A percentile compares a stretch with the other conserved stretches of the same genome.
phyloP scores from a whole-genome alignment of 2,113 vertebrate species.

The Catharus minimus region DNA sequence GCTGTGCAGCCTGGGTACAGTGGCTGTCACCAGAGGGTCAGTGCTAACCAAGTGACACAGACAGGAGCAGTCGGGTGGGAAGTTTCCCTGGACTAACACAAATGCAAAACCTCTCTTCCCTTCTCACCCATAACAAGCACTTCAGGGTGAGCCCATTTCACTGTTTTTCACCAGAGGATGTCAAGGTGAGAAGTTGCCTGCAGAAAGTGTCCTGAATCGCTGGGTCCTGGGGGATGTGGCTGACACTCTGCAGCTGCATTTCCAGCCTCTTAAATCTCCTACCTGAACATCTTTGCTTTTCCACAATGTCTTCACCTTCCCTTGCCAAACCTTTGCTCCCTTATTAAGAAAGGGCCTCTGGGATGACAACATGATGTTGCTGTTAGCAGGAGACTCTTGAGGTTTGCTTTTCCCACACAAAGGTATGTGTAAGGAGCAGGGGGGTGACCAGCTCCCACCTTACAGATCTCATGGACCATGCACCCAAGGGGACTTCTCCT shows the following conservation, averaged over 20 bases:
- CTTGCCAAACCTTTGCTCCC: background rate
- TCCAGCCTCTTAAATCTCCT: background rate
- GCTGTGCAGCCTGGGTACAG: background rate
- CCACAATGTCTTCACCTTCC: background rate
- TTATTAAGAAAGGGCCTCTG: background rate
- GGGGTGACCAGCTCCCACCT: background rate
- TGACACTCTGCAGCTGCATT: background rate
- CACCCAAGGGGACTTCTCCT: background rate
- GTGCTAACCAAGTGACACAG: background rate
- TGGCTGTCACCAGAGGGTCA: background rate
- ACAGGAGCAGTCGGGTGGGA: accelerated
- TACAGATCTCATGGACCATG: accelerated
- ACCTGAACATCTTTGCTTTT: background rate
- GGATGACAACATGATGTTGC: background rate
- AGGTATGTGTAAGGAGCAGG: background rate
- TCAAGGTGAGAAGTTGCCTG: background rate
- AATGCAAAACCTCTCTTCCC: background rate
- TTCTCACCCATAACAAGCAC: background rate
- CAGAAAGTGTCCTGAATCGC: background rate
- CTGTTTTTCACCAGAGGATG: background rate
- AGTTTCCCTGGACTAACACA: background rate
- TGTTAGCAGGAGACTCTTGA: background rate
- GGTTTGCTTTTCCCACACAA: background rate
- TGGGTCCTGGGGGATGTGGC: background rate
- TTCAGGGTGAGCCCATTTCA: background rate